Conservation (phyloP, 2,888 invertebrate genomes). For the Lingula anatina region DNA sequence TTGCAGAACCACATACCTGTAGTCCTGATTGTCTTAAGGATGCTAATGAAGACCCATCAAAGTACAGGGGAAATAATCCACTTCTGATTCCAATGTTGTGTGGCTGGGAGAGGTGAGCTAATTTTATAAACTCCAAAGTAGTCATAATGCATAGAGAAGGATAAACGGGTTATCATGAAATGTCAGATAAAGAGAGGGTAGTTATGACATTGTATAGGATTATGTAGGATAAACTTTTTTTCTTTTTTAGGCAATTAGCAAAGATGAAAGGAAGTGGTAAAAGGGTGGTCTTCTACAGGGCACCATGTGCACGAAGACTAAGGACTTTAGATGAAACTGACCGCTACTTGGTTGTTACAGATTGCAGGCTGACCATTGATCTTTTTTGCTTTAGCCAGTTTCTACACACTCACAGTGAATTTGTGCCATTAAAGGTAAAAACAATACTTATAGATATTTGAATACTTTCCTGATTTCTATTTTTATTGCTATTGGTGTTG, state of each 20-base stretch:
- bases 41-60: conserved; percentile 56
- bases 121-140: no score
- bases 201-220: no score
- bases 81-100: conserved; percentile 77
- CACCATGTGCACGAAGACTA: conserved; percentile 81
- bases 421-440: conserved; percentile 55
- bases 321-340: conserved; percentile 72
- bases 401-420: conserved; percentile 80
- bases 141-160: no score
- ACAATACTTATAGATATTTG: no score
- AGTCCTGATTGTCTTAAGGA: conserved; percentile 53
- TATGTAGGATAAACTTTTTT: no score
- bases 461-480: no score
- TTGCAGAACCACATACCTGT: no score
- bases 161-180: no score
- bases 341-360: conserved; percentile 65
- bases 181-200: no score
- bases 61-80: conserved; percentile 61
- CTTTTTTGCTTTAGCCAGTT: conserved; percentile 80
- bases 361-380: conserved; percentile 77
- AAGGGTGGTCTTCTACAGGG: conserved; percentile 55
- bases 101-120: conserved; percentile 77
- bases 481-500: no score
- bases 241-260: conserved; percentile 48
- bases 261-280: conserved; percentile 50